Base-by-base conservation (phyloP, 1,140 invertebrate genomes). In the Lysiphlebus fabarum region DNA sequence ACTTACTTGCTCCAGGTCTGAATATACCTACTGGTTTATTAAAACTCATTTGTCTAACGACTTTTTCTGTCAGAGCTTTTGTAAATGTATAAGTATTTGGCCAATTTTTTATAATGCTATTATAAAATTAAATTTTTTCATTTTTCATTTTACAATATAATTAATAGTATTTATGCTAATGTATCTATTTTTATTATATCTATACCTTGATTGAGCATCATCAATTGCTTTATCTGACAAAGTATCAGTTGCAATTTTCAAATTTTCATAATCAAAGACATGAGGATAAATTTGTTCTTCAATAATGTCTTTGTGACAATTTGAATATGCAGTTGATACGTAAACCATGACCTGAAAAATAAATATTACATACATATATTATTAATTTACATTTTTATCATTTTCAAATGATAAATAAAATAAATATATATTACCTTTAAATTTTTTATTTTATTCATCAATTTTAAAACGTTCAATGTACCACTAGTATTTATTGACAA, bases 61-160 rank as follows among this genome's bases (percentile, higher is more conserved):
- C 74, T 50, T 83, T 81, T 69, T 91, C 89, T 0, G 88, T 85
- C 33, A 90, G 66, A 2, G 86, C 86, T 80, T 90, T 90, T 3
- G 88, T 89, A 62, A 87, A 90, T 2, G 87, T 85, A 67, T 90
- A 90, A 1, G 87, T 88, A 65, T 90, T 90, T 0, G 88, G 86
- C 80, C 86, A 85, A 10, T 81, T 78, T 51, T 83, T 82, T 8
- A 89, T 69, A 42, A 86, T 75, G 57, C 85, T n/a, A n/a, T n/a
- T 87, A 70, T 8, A 72, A 75, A 59, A 56, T 41, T 33, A 50
- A 33, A 26, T 26, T 11, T n/a, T 50, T 11, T 12, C 4, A 26
- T 26, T 53, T 43, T 14, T 17, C 36, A 43, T 33, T 43, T n/a
- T n/a, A n/a, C n/a, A n/a, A 33, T 41, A 34, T 36, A 54, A 36